A percentile compares a stretch with the other conserved stretches of the same genome.
Evolutionary conservation across 2,888 invertebrate genomes (phyloP).

Genomic region (Cecidostiba fungosa): DNA sequence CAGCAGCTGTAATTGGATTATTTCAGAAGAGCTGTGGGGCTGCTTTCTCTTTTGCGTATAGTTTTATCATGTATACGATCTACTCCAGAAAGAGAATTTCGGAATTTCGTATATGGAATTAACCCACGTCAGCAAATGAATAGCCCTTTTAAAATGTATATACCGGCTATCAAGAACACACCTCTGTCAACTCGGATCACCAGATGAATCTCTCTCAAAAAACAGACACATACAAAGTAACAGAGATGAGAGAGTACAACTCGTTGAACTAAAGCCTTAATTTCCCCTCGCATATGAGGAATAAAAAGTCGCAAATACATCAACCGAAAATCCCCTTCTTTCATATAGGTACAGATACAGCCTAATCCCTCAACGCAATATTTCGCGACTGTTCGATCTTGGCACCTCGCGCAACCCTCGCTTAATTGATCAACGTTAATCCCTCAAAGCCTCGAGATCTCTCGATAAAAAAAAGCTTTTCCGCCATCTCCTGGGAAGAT

Average conservation of each 20-base stretch:
- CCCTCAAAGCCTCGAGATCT: background rate
- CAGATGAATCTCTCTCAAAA: background rate
- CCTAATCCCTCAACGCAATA: constrained; percentile 1
- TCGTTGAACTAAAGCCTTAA: background rate
- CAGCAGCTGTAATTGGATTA: background rate
- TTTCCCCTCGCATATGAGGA: too few species aligned
- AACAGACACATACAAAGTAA: background rate
- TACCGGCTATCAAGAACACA: background rate
- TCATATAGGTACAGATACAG: background rate
- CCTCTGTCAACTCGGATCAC: background rate
- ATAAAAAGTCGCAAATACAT: background rate
- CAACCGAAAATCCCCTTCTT: background rate
- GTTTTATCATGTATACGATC: background rate
- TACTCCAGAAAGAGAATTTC: background rate
- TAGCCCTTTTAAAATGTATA: background rate
- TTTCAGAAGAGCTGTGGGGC: background rate
- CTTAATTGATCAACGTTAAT: constrained; percentile 6
- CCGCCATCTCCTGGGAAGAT: background rate
- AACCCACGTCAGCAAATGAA: constrained; percentile 1
- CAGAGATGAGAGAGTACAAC: background rate
- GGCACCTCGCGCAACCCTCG: background rate
- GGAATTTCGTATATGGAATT: background rate
- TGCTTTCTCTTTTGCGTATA: background rate
- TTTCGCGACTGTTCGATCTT: constrained; percentile 16
- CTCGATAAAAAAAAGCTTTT: background rate